Percentiles rank a stretch among this genome's conserved stretches.
phyloP scores from a whole-genome alignment of 2,797 vertebrate genomes.

The Macropodus opercularis region DNA sequence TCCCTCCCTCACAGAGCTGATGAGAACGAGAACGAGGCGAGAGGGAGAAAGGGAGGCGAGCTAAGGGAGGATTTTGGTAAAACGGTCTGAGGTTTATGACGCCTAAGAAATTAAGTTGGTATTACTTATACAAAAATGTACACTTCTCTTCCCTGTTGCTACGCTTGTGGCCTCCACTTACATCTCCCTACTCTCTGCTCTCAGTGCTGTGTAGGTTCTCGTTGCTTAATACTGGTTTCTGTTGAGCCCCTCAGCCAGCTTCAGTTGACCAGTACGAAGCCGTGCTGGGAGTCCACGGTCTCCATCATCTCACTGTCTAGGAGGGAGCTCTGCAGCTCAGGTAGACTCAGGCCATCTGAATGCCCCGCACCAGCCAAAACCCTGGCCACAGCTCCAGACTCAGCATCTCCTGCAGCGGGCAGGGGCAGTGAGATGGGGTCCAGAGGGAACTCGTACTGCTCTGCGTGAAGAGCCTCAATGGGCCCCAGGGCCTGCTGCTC shows the following conservation, averaged over 20 bases:
- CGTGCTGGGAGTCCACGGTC: constrained; percentile 95
- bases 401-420: constrained; percentile 45
- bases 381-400: constrained; percentile 16
- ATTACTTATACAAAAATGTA: constrained; percentile 64
- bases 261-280: constrained; percentile 96
- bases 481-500: constrained; percentile 75
- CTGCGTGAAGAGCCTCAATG: constrained; percentile 74
- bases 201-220: constrained; percentile 56
- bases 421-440: constrained; percentile 71
- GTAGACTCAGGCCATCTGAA: constrained; percentile 81
- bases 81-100: constrained; percentile 67
- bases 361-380: constrained; percentile 56
- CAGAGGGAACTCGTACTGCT: constrained; percentile 84
- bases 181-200: constrained; percentile 61
- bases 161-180: constrained; percentile 59
- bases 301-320: constrained; percentile 99
- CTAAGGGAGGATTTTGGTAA: constrained; percentile 72
- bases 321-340: constrained; percentile 85
- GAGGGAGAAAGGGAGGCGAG: constrained; percentile 73
- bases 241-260: constrained; percentile 17
- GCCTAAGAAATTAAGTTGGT: constrained; percentile 71
- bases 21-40: constrained; percentile 51
- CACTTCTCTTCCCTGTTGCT: constrained; percentile 69
- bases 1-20: constrained; percentile 41
- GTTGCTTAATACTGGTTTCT: constrained; percentile 73